These are phyloP conservation scores for Muschampia plurimacula DNA, from an alignment of 2,888 invertebrate genomes.

Conservation along the genomic window DNA sequence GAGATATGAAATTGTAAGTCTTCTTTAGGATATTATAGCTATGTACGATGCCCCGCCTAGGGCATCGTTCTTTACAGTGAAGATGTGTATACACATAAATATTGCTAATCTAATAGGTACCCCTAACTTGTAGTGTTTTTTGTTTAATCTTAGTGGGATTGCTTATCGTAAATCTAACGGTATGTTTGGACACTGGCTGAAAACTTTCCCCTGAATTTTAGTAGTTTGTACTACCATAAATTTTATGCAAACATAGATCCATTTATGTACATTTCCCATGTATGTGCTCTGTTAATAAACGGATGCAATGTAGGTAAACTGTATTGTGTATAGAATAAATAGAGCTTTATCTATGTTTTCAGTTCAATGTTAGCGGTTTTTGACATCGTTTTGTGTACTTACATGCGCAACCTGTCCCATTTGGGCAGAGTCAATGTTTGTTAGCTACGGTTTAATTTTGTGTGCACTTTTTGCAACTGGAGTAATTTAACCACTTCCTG, in stretches of 20 bases:
- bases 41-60: no score
- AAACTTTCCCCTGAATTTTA: neutral
- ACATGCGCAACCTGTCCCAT: slow-evolving; percentile 26
- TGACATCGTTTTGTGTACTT: slow-evolving; percentile 20
- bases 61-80: no score
- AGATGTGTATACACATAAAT: no score
- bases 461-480: slow-evolving; percentile 11
- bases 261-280: slow-evolving; percentile 26
- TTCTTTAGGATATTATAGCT: no score
- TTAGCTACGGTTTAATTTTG: slow-evolving; percentile 29
- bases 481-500: slow-evolving; percentile 14
- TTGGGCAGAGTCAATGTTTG: slow-evolving; percentile 36
- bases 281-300: slow-evolving; percentile 19
- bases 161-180: neutral
- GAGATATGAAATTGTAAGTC: neutral
- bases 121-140: neutral
- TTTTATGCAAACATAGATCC: neutral
- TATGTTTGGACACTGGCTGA: neutral
- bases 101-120: no score
- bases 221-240: neutral
- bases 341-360: slow-evolving; percentile 28
- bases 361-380: slow-evolving; percentile 33
- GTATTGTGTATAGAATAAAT: slow-evolving; percentile 30
- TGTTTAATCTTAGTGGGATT: neutral
- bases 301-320: slow-evolving; percentile 21